phyloP scores from a whole-genome alignment of 2,888 invertebrate species.

The Gandaritis pyraliata region DNA sequence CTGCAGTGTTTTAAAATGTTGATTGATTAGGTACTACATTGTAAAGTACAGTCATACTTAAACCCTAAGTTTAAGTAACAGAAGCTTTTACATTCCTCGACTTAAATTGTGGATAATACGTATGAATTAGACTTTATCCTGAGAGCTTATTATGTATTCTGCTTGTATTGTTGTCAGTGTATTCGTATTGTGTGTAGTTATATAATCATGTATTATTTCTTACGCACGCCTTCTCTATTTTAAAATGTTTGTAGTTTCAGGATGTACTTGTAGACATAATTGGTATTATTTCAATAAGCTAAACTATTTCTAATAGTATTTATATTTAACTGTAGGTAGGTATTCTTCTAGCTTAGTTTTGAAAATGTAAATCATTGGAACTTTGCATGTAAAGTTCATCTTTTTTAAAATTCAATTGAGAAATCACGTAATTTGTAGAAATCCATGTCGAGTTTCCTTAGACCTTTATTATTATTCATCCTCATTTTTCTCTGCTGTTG shows the following conservation, averaged over 20 bases:
- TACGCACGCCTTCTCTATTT: conserved; percentile 45
- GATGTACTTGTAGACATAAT: conserved; percentile 24
- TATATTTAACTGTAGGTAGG: conserved; percentile 7
- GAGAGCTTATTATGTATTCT: conserved; percentile 39
- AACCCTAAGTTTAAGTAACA: conserved; percentile 1
- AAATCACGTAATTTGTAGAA: conserved; percentile 34
- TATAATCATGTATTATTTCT: conserved; percentile 33
- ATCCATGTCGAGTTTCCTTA: conserved; percentile 24
- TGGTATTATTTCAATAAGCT: conserved; percentile 25
- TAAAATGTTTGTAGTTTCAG: conserved; percentile 32
- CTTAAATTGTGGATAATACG: conserved; percentile 8
- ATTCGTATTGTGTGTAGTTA: conserved; percentile 39
- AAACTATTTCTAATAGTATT: conserved; percentile 18
- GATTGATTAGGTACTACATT: conserved; percentile 11
- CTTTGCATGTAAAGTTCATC: conserved; percentile 34
- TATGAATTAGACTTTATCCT: conserved; percentile 26
- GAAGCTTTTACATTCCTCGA: background rate
- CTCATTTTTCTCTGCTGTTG: conserved; percentile 20
- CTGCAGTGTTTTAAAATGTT: conserved; percentile 52
- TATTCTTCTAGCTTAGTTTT: conserved; percentile 26
- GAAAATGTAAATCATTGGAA: conserved; percentile 27
- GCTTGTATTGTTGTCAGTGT: conserved; percentile 44
- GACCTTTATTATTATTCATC: conserved; percentile 23
- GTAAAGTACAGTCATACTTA: conserved; percentile 2
- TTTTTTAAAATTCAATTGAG: conserved; percentile 19